Evolutionary conservation across 2,797 vertebrate species (phyloP).

Genomic region (Spinus olivaceus): DNA sequence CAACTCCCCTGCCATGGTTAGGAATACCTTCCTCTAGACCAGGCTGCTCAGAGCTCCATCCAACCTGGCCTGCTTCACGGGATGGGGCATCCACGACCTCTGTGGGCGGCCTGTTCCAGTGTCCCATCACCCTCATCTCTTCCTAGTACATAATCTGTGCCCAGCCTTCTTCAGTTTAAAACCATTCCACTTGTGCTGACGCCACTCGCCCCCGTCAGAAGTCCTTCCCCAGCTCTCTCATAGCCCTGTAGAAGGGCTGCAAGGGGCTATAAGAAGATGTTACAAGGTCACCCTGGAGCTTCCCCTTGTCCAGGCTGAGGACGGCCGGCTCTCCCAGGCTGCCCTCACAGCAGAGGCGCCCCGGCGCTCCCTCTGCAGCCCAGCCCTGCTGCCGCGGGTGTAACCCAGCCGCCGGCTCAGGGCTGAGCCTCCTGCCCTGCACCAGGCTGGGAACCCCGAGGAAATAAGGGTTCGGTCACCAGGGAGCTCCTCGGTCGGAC

Average conservation of each 20-base stretch:
- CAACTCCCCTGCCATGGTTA: background rate
- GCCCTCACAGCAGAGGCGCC: background rate
- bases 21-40: background rate
- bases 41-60: background rate
- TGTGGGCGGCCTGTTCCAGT: background rate
- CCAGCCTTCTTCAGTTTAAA: background rate
- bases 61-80: background rate
- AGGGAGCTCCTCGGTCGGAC: background rate
- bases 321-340: background rate
- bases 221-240: background rate
- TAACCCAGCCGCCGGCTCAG: background rate
- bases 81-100: background rate
- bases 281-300: background rate
- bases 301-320: background rate
- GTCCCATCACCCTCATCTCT: background rate
- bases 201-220: background rate
- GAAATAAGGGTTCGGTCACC: background rate
- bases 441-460: background rate
- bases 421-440: background rate
- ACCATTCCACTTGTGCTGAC: background rate
- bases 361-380: background rate
- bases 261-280: background rate
- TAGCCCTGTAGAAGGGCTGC: background rate
- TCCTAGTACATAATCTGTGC: too few species aligned
- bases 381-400: accelerated